Evolutionary conservation across 2,797 vertebrate genomes (phyloP), one percentile per base, ranked within the genome.

Genomic region (Acanthurus leucopareius): DNA sequence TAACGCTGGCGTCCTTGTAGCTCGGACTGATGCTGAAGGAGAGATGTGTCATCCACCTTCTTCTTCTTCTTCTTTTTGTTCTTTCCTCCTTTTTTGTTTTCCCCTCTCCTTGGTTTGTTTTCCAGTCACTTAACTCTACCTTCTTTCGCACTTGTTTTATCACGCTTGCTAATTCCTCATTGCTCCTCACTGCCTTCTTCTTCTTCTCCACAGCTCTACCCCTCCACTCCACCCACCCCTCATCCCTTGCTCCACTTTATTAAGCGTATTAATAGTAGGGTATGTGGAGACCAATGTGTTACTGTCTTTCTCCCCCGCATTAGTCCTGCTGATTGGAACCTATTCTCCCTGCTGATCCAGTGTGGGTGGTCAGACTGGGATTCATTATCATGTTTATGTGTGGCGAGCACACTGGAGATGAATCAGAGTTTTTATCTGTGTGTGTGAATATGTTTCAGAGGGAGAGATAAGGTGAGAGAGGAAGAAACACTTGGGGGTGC

Each of bases 361-460:
- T 90, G 90, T 91, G 89, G 89, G 90, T 83, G 89, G 85, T 89
- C 86, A 70, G 78, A 88, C 73, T 65, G 75, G 79, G 88, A 87
- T 79, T 87, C 40, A 73, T 88, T 75, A 87, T 80, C 7, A 11
- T 79, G 70, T 69, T 56, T 67, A n/a, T 59, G 75, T 74, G 80
- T 75, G 78, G 53, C 44, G 14, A 40, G 67, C 65, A 62, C 53
- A 54, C 19, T 49, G 19, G 56, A 53, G 69, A 84, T 85, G 60
- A 88, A 67, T 88, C 75, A 60, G 54, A 57, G 74, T 66, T 14
- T 56, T 19, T 20, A 19, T n/a, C 19, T 53, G 38, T 70, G 65
- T 69, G 51, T 75, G 57, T 57, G 65, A 62, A 64, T 64, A 64
- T 77, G 66, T 86, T 63, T 22, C 51, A 58, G 58, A 62, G 59